Base-by-base conservation (phyloP, 2,888 invertebrate genomes). In the Scaptomyza caliginosa region DNA sequence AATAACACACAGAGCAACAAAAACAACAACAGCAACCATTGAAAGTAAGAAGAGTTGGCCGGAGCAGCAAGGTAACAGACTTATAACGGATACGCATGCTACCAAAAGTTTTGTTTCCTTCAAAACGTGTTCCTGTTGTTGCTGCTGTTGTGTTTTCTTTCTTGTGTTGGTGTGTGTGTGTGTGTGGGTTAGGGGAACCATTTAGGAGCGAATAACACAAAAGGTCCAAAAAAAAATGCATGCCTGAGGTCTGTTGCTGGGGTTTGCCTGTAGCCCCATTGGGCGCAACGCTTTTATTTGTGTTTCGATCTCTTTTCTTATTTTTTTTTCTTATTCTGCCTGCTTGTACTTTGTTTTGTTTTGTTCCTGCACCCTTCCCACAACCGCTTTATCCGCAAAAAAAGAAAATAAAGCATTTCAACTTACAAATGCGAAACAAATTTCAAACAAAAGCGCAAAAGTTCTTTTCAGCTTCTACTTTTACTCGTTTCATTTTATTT, bases 361-460 rank as follows among this genome's bases (percentile, higher is more conserved):
- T 73, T 74, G 65, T 68, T 67, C 80, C 46, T 57, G 45, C 40
- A 43, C 56, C 45, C 17, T 16, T 8, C 16, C 34, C 21, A 2
- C 21, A n/a, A n/a, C n/a, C n/a, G n/a, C n/a, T n/a, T n/a, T n/a
- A n/a, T n/a, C 28, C 28, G 26, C 1, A 64, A 64, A 58, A 58
- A 34, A 17, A 36, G 10, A 11, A 32, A 21, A 21, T 19, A 46
- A 86, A 77, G 74, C 86, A 86, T 86, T 86, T 84, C 81, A 80
- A 74, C 86, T 77, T 81, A 86, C 86, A 81, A 81, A 81, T 86
- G 74, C 85, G 84, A 87, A 84, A 83, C 83, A 87, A 84, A 86
- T 84, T 86, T 87, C 80, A 86, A 84, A 87, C 83, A 84, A 84
- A 83, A 86, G 77, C 85, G 81, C 67, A 86, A 77, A 84, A 71